Base-by-base conservation (phyloP, 2,113 vertebrate species). In the Chiloscyllium plagiosum region DNA sequence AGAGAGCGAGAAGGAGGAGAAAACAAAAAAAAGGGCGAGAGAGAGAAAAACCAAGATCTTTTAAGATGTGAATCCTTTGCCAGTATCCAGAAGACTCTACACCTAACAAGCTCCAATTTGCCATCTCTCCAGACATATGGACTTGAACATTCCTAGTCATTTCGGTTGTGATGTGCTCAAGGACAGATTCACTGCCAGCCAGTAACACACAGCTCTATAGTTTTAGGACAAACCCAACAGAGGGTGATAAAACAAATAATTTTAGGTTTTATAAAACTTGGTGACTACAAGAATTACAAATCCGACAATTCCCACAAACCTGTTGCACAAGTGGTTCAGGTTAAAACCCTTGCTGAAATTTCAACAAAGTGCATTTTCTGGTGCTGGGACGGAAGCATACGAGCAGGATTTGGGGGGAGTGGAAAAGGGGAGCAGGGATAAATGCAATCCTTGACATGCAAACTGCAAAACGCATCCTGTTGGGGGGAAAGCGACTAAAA, bases 341-440 rank as follows among this genome's bases (percentile, higher is more conserved):
- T 80, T 80, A 80, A 80, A 80, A 19, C 2, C 29, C 7, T 52
- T 10, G 52, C 29, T 89, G 24, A 56, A 56, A 56, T 89, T 89
- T 29, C 56, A 87, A 26, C 29, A 29, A 15, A 5, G 83, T 6
- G 42, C 37, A 17, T 19, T 37, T 37, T 80, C 19, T 19, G n/a
- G 29, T 29, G 29, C 1, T 19, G 3, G 65, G 70, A 33, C 0
- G 17, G 0, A 8, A 22, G 24, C 1, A 13, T 4, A n/a, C 20
- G 7, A 20, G 24, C 1, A 20, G 8, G 95, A 7, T 24, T 56
- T 47, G 42, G 42, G 15, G 29, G 95, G 52, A 50, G 22, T 4
- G 26, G 68, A 95, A 19, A 12, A 56, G 50, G 66, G 15, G 56
- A 7, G 12, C 56, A 2, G 26, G 22, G 4, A 37, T 42, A 42